Evolutionary conservation across 2,113 vertebrate genomes (phyloP).

Genomic region (Dromas ardeola): DNA sequence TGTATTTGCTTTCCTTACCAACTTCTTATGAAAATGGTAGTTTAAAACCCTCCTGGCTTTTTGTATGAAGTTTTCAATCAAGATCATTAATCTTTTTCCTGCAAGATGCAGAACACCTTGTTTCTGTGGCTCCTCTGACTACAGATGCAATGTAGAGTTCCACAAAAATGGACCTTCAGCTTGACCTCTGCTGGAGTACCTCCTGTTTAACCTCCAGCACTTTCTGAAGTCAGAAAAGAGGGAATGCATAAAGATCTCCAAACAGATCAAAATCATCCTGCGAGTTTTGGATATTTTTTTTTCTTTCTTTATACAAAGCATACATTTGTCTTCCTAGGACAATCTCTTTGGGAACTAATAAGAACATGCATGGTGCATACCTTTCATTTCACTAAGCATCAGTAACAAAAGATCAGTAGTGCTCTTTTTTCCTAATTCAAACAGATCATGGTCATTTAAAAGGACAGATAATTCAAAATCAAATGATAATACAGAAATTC

Average conservation of each 20-base stretch:
- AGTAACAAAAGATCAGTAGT: not conserved
- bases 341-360: not conserved
- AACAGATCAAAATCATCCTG: not conserved
- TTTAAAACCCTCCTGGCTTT: not conserved
- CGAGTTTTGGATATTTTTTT: not conserved
- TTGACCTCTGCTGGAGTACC: accelerated
- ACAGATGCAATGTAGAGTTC: not conserved
- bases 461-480: not conserved
- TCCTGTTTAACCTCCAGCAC: not conserved
- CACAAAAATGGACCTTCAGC: not conserved
- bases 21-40: not conserved
- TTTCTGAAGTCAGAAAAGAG: not conserved
- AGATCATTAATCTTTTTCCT: not conserved
- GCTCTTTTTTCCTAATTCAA: not conserved
- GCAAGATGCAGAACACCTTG: not conserved
- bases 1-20: not conserved
- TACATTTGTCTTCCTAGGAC: not conserved
- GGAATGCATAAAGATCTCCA: not conserved
- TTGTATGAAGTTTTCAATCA: not conserved
- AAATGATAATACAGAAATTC: not conserved
- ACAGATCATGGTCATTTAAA: not conserved
- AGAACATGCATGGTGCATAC: not conserved
- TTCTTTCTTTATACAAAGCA: not conserved
- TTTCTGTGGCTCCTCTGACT: not conserved
- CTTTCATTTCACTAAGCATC: not conserved